Percentiles rank a stretch among this genome's conserved stretches.
Conservation (phyloP, 2,888 invertebrate species). For the Exephanes ischioxanthus region DNA sequence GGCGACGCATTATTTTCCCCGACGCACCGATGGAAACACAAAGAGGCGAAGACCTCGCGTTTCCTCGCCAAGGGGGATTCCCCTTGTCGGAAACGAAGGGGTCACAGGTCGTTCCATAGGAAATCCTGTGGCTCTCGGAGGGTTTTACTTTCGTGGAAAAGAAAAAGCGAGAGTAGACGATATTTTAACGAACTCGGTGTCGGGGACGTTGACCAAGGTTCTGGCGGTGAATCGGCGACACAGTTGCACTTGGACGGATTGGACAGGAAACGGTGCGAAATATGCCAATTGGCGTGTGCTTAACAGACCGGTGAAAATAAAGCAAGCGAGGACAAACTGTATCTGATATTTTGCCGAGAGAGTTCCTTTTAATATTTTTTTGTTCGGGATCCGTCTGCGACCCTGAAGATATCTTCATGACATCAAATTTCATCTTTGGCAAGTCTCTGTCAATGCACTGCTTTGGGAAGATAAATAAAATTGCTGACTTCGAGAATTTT, state of each 20-base stretch:
- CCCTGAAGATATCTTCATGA: no score
- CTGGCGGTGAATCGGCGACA: slow-evolving; percentile 24
- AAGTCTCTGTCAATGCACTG: no score
- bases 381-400: no score
- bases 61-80: slow-evolving; percentile 13
- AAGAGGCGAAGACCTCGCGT: slow-evolving; percentile 20
- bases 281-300: neutral
- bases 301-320: neutral
- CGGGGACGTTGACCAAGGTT: slow-evolving; percentile 49
- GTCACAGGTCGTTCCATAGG: slow-evolving; percentile 51
- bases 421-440: no score
- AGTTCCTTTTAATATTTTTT: neutral
- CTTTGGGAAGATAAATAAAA: no score
- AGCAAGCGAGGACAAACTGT: neutral
- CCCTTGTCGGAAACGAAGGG: slow-evolving; percentile 27
- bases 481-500: no score
- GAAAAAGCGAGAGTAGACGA: slow-evolving; percentile 38
- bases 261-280: neutral
- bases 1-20: slow-evolving; percentile 6
- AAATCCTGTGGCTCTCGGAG: slow-evolving; percentile 28
- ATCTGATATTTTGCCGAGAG: neutral
- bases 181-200: slow-evolving; percentile 22
- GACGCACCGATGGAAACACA: slow-evolving; percentile 19
- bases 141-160: slow-evolving; percentile 24
- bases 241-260: slow-evolving; percentile 16